These are phyloP conservation scores for Thomomys bottae DNA, from an alignment of 2,113 vertebrate genomes.

Conservation along the genomic window DNA sequence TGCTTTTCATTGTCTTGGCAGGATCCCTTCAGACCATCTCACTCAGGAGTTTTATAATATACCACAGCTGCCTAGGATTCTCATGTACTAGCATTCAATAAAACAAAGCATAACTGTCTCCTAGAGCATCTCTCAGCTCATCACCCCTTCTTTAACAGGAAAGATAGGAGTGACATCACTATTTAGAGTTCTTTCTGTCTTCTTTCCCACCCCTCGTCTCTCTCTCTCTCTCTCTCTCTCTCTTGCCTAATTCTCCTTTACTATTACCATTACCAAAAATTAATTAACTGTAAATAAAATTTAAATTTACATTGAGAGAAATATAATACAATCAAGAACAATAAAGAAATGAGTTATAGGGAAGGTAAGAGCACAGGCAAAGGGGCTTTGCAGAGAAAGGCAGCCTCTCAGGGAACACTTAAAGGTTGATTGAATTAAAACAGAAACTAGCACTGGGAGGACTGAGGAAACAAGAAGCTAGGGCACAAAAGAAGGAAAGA, in stretches of 20 bases:
- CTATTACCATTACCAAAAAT: neutral
- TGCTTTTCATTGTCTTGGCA: neutral
- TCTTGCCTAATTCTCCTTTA: neutral
- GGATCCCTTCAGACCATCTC: neutral
- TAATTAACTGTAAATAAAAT: neutral
- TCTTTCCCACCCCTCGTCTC: neutral
- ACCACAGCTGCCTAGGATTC: neutral
- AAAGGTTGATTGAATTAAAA: neutral
- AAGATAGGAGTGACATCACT: neutral
- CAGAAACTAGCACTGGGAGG: neutral
- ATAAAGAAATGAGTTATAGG: neutral
- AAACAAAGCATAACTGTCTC: neutral
- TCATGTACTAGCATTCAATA: neutral
- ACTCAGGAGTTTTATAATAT: neutral
- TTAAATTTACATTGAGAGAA: too few relatives aligned
- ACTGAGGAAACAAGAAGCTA: neutral
- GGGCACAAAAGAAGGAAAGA: too few relatives aligned
- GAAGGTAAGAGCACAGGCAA: neutral
- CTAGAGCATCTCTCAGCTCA: neutral
- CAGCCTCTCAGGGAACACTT: neutral
- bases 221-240: neutral
- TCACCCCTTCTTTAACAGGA: neutral
- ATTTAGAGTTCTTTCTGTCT: neutral
- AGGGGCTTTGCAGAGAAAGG: neutral
- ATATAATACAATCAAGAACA: neutral